Evolutionary conservation across 2,797 vertebrate genomes (phyloP), one percentile per base, ranked within the genome.

Genomic region (Melanotaenia maccullochi): DNA sequence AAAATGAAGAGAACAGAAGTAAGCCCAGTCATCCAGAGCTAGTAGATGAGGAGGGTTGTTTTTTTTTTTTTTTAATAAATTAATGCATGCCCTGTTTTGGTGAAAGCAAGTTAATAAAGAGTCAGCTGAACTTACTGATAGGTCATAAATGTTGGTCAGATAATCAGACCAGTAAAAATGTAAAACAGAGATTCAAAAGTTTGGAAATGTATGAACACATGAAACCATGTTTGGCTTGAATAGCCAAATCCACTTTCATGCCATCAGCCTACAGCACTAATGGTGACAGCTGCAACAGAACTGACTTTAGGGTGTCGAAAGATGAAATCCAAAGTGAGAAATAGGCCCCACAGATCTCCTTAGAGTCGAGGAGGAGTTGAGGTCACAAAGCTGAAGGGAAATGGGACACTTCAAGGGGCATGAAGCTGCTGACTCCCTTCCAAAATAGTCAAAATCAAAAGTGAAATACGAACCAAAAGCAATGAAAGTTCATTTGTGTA

Each of bases 1-100:
- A 32, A 33, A 71, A 36, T 18, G 22, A 64, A 54, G 32, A 58
- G 20, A 68, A 36, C 30, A 55, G 4, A 51, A 47, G 28, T 38
- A 47, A 35, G 28, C 38, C 12, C 22, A 3, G 22, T 13, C 64
- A 56, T n/a, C 18, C 1, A 4, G 4, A 24, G 11, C 42, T 40
- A 28, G 14, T 5, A 33, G 14, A 35, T 47, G 22, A 16, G 3
- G 9, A 35, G 9, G 20, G 22, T n/a, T n/a, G n/a, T n/a, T n/a
- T 9, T 68, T n/a, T 14, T 68, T 38, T 14, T 36, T 36, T 25
- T 5, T 32, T 5, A 47, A 47, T 47, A 47, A 7, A 47, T n/a
- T n/a, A 20, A 5, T 32, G 18, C 20, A 24, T 24, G 3, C 22
- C 9, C 11, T 24, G 3, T 51, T 58, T 22, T n/a, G 11, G 28